Evolutionary conservation across 2,797 vertebrate genomes (phyloP).

Genomic region (Falco concolor): DNA sequence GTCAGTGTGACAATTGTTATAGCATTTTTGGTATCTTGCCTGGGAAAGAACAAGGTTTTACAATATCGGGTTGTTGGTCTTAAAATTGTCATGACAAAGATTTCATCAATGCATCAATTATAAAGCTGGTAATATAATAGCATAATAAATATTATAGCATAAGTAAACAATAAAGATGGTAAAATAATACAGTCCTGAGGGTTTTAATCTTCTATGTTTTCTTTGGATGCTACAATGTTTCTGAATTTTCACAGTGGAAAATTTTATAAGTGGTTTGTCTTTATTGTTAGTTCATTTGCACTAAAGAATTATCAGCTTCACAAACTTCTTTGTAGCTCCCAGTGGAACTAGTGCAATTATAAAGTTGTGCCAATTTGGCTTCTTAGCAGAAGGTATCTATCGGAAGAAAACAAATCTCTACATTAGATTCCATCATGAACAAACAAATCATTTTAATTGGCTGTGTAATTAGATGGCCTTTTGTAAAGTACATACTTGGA

Average conservation of each 20-base stretch:
- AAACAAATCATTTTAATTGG: constrained; percentile 70
- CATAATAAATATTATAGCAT: neutral
- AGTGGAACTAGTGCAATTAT: constrained; percentile 70
- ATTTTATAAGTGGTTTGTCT: constrained; percentile 60
- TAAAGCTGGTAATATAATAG: neutral
- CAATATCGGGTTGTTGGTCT: neutral
- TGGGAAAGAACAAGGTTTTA: neutral
- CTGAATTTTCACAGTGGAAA: constrained; percentile 42
- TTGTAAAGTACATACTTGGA: neutral
- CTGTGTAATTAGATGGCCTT: constrained; percentile 56
- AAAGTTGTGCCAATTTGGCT: constrained; percentile 74
- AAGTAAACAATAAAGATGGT: neutral
- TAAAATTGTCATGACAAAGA: neutral
- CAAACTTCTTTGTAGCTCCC: constrained; percentile 71
- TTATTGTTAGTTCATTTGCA: constrained; percentile 44
- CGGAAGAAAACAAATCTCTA: constrained; percentile 69
- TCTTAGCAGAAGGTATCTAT: constrained; percentile 65
- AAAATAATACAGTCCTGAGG: neutral
- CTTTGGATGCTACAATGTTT: constrained; percentile 1
- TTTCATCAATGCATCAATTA: neutral
- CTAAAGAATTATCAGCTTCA: constrained; percentile 71
- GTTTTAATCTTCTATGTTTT: constrained; percentile 11
- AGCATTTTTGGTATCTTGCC: neutral
- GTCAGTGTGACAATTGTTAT: neutral
- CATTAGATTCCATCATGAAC: constrained; percentile 63